Evolutionary conservation across 2,888 invertebrate species (phyloP), one percentile per base, ranked within the genome.

Genomic region (Pseudococcus jackbeardsleyi): DNA sequence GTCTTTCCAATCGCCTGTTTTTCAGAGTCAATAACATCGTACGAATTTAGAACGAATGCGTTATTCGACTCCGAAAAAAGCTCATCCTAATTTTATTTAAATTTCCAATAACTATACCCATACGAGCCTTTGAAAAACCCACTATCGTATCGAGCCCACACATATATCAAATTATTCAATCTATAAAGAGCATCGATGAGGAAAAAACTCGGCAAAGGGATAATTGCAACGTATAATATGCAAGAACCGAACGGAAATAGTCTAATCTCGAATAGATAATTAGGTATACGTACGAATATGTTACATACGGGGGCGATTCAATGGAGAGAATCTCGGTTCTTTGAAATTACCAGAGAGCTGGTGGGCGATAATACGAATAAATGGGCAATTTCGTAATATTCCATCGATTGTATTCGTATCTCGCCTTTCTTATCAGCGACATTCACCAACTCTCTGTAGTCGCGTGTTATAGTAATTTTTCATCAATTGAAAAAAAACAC

Each of bases 361-460:
- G 64, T 64, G 64, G 72, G 72, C 72, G 72, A 72, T 33, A 72
- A 72, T 33, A 72, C 72, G 33, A 72, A 72, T 72, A 72, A 33
- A 39, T 64, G 4, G 64, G 19, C 33, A 33, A 33, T 72, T 72
- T 72, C 72, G 33, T 72, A 72, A 72, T 72, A 33, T 72, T 17
- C 8, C 72, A 26, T 33, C 33, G 33, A 72, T 72, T 72, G 72
- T 72, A 72, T 33, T 72, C 33, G 17, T 72, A 64, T 64, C 64
- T 64, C 64, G 19, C 64, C 64, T 64, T 33, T 33, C 72, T 72
- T 72, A 64, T 64, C 64, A 64, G 17, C 33, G 15, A 15, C 72
- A 33, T 72, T 33, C 17, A 33, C 33, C 33, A 39, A 19, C 39
- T 15, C 19, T 17, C 72, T 7, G 33, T 12, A 3, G 26, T 59